Evolutionary conservation across 2,113 vertebrate species (phyloP), one percentile per base, ranked within the genome.

Genomic region (Cyprinodon variegatus): DNA sequence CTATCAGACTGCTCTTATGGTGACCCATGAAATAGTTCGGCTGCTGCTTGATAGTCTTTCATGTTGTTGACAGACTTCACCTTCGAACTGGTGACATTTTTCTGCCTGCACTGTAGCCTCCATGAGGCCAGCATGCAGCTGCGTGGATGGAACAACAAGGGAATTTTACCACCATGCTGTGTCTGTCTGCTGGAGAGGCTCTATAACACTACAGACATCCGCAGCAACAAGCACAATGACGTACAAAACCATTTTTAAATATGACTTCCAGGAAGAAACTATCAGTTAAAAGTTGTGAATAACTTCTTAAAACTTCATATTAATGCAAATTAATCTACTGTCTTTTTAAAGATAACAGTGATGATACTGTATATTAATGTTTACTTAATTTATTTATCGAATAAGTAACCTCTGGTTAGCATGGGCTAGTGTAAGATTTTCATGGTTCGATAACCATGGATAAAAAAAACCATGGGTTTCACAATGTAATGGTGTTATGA

Each of bases 221-320:
- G 40, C 39, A 61, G 43, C 60, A 72, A 43, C 70, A 17, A 38
- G 43, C 14, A 46, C 4, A 48, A 41, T n/a, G n/a, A 39, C 12
- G 29, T 43, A 60, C 53, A 70, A 10, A 29, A 14, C 45, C 37
- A 0, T 3, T 65, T 81, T 83, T 68, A 22, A 43, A 57, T 65
- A 11, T 11, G 41, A 65, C 36, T 6, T 3, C 12, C 65, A 36
- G 3, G 36, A 11, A n/a, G 50, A 57, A 57, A n/a, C 20, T 57
- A n/a, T 57, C 8, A 57, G 20, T 20, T 3, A 57, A 0, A 69
- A 65, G 74, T 73, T 68, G 88, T 89, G 81, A 85, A 84, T 61
- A 85, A 85, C 83, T 91, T 78, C 83, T 91, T 78, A 62, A 77
- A 75, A 78, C 86, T 88, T 86, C 53, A 20, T 59, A 64, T 66